Percentiles rank a stretch among this genome's conserved stretches.
These are phyloP conservation scores for Tipula unca DNA, from an alignment of 2,888 invertebrate genomes.

Conservation along the genomic window DNA sequence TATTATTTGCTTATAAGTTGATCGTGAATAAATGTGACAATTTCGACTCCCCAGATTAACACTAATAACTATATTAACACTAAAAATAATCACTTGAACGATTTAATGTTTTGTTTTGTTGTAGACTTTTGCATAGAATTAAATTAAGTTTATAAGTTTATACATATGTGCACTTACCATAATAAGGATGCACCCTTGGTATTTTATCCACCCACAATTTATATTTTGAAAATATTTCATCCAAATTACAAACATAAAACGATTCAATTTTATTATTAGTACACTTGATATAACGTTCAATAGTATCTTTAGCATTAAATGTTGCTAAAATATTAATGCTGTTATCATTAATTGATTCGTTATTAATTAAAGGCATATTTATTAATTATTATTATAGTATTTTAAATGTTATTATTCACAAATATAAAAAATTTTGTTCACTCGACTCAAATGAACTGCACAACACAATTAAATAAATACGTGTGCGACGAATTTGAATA, in stretches of 20 bases:
- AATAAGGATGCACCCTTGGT: constrained; percentile 79
- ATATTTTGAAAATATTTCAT: constrained; percentile 71
- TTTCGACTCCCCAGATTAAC: too few species aligned
- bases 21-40: too few species aligned
- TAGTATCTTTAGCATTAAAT: neutral
- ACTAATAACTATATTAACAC: too few species aligned
- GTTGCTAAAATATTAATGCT: neutral
- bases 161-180: constrained; percentile 48
- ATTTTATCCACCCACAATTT: constrained; percentile 68
- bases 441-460: neutral
- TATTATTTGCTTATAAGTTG: too few species aligned
- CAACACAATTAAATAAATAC: neutral
- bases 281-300: neutral
- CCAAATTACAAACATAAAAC: constrained; percentile 57
- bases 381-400: neutral
- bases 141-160: too few species aligned
- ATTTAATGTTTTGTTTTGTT: too few species aligned
- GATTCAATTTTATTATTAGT: neutral
- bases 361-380: neutral
- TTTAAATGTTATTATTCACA: neutral
- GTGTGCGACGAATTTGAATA: neutral
- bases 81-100: too few species aligned
- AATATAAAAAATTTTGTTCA: neutral
- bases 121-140: too few species aligned
- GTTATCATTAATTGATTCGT: neutral